A percentile compares a stretch with the other conserved stretches of the same genome.
These are phyloP conservation scores for Vulpes vulpes DNA, from an alignment of 2,113 vertebrate species.

Conservation along the genomic window DNA sequence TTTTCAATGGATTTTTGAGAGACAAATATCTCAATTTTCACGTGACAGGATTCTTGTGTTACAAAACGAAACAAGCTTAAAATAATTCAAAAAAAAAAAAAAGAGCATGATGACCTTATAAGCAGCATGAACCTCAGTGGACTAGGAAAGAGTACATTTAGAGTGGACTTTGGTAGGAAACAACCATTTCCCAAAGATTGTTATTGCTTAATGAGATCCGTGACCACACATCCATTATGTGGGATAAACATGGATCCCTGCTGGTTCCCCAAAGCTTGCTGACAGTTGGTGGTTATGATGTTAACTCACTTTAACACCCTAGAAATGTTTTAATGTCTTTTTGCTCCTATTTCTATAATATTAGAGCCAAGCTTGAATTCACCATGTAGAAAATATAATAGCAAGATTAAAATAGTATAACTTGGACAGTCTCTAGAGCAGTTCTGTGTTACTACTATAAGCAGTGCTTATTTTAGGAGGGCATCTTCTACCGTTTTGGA, in stretches of 20 bases:
- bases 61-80: not conserved
- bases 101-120: not conserved
- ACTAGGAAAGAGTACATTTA: conserved; percentile 30
- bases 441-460: not conserved
- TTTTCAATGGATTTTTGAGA: conserved; percentile 45
- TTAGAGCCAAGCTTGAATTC: conserved; percentile 65
- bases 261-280: conserved; percentile 63
- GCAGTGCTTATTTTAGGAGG: not conserved
- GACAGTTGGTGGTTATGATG: conserved; percentile 61
- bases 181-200: conserved; percentile 48
- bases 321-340: conserved; percentile 66
- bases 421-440: not conserved
- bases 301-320: conserved; percentile 70
- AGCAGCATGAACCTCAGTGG: not conserved
- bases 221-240: conserved; percentile 64
- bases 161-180: conserved; percentile 40
- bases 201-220: conserved; percentile 80
- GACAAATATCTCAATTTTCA: conserved; percentile 4
- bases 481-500: not conserved
- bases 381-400: conserved; percentile 75
- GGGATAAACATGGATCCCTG: conserved; percentile 69
- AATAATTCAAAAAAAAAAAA: not conserved
- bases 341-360: conserved; percentile 69
- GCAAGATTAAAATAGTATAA: conserved; percentile 58
- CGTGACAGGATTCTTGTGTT: not conserved